These are phyloP conservation scores for Trissolcus brochymenae DNA, from an alignment of 2,888 invertebrate species.

Conservation along the genomic window DNA sequence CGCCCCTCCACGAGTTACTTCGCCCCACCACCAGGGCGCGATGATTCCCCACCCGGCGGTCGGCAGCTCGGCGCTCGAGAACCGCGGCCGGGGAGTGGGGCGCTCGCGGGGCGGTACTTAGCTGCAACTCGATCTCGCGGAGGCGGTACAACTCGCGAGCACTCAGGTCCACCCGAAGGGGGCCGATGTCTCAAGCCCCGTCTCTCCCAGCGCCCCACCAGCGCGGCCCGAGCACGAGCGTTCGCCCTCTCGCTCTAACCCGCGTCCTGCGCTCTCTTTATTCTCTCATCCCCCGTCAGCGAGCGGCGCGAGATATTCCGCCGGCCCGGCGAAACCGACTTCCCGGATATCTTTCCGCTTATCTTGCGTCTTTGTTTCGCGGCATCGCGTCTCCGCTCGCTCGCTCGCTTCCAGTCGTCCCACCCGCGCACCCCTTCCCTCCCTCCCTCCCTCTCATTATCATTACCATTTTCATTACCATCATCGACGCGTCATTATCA, in stretches of 20 bases:
- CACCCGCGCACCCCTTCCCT: constrained; percentile 23
- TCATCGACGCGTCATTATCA: constrained; percentile 8
- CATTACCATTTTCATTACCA: constrained; percentile 15
- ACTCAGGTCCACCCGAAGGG: constrained; percentile 16
- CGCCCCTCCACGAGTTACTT: constrained; percentile 72
- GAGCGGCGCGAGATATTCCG: constrained; percentile 57
- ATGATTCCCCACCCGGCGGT: constrained; percentile 55
- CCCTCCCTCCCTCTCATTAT: constrained; percentile 29
- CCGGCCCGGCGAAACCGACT: constrained; percentile 63
- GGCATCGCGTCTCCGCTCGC: constrained; percentile 27
- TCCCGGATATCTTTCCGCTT: constrained; percentile 73
- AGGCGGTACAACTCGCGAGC: constrained; percentile 58
- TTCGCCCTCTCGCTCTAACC: background rate
- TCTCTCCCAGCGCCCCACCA: constrained; percentile 28
- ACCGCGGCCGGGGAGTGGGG: constrained; percentile 53
- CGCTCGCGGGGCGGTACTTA: constrained; percentile 51
- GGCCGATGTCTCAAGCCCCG: constrained; percentile 28
- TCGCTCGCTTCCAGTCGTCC: constrained; percentile 9
- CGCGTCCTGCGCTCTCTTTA: constrained; percentile 18
- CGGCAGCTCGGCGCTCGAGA: constrained; percentile 42
- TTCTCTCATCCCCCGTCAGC: constrained; percentile 37
- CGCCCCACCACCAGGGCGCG: constrained; percentile 65
- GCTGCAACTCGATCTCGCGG: constrained; percentile 43
- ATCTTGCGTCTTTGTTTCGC: constrained; percentile 65
- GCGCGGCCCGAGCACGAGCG: constrained; percentile 13